Evolutionary conservation across 1,140 invertebrate genomes (phyloP).

Genomic region (Heliconius congener): DNA sequence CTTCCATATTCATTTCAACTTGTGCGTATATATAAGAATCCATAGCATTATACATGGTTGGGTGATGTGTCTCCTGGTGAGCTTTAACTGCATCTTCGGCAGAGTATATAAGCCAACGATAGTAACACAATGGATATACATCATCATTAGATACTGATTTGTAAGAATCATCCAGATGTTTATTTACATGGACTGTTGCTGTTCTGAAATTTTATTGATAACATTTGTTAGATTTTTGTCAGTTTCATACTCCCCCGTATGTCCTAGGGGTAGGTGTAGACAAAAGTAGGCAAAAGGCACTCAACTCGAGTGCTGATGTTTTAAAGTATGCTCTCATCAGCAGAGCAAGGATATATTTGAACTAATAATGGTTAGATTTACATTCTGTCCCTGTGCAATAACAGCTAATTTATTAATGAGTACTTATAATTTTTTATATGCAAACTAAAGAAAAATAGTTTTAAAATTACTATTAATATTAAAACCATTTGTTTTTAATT

Average conservation of each 20-base stretch:
- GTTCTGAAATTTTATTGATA: constrained; percentile 41
- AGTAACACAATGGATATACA: constrained; percentile 85
- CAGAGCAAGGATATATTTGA: too few relatives aligned
- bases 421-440: neutral
- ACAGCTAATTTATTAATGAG: neutral
- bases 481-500: too few relatives aligned
- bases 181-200: constrained; percentile 52
- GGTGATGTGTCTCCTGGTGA: constrained; percentile 89
- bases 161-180: constrained; percentile 83
- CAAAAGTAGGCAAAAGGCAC: too few relatives aligned
- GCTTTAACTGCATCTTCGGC: constrained; percentile 87
- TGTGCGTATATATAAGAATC: constrained; percentile 84
- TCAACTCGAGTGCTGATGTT: too few relatives aligned
- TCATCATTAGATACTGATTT: constrained; percentile 84
- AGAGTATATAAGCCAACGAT: constrained; percentile 84
- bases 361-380: too few relatives aligned
- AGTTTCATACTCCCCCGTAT: too few relatives aligned
- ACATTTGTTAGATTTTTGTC: neutral
- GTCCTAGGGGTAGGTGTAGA: too few relatives aligned
- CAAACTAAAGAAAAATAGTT: too few relatives aligned
- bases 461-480: too few relatives aligned
- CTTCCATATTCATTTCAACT: constrained; percentile 89
- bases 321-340: too few relatives aligned
- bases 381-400: too few relatives aligned
- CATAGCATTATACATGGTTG: constrained; percentile 87